Evolutionary conservation across 2,113 vertebrate genomes (phyloP).

Genomic region (Clarias magur): DNA sequence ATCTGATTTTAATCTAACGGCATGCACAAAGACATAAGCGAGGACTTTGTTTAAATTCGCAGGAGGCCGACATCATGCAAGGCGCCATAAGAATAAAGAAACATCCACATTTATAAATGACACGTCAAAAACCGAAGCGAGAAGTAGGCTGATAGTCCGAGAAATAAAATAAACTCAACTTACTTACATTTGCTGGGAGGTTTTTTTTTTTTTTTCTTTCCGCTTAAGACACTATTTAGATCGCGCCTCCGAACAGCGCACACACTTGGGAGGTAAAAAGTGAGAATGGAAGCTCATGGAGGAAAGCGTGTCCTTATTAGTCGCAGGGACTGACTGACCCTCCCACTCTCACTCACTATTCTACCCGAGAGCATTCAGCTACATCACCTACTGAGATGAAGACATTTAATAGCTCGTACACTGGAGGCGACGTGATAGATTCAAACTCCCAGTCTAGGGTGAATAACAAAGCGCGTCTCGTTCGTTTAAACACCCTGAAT

Average conservation of each 20-base stretch:
- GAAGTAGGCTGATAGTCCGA: background rate
- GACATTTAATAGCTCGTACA: background rate
- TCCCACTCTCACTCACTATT: slow-evolving; percentile 80
- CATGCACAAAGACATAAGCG: background rate
- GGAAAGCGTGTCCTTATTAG: slow-evolving; percentile 94
- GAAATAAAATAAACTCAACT: slow-evolving; percentile 22
- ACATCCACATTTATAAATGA: slow-evolving; percentile 6
- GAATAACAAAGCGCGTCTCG: background rate
- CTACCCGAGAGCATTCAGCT: background rate
- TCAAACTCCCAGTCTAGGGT: background rate
- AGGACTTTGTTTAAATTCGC: background rate
- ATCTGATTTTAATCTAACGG: background rate
- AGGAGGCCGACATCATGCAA: background rate
- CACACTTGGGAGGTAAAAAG: slow-evolving; percentile 75
- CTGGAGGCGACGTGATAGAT: no score
- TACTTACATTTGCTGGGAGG: slow-evolving; percentile 74
- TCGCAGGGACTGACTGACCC: slow-evolving; percentile 85
- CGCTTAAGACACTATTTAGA: slow-evolving; percentile 66
- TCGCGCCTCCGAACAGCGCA: slow-evolving; percentile 64
- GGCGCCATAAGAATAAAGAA: background rate
- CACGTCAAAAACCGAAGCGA: background rate
- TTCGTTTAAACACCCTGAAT: background rate
- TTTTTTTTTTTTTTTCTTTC: slow-evolving; percentile 60
- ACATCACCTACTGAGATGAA: background rate
- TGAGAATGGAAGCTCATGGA: slow-evolving; percentile 74